Base-by-base conservation (phyloP, 2,888 invertebrate genomes). In the Alsophila aescularia region DNA sequence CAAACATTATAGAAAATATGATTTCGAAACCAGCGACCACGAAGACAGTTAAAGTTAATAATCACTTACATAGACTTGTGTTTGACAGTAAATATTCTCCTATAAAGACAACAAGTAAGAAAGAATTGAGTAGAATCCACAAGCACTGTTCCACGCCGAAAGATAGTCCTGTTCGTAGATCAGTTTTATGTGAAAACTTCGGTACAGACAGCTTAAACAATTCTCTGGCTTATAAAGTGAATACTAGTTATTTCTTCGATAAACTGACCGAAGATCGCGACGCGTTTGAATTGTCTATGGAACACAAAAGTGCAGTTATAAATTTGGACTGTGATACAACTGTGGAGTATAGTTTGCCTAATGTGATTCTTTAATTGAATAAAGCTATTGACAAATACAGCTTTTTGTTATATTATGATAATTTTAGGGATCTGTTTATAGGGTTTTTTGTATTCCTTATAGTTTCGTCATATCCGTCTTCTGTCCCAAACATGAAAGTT, bases 281-380 rank as follows among this genome's bases (percentile, higher is more conserved):
- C 76, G 90, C 92, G 9, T 95, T 95, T 71, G 94, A 95, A 78
- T 87, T 92, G 69, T 92, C 94, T 2, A 75, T 94, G 59, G 89
- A 92, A 64, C 75, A 83, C 45, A 78, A 74, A 52, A 78, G 75
- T 66, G 77, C 72, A 32, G 62, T 73, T 58, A 65, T 75, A 40
- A 60, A 64, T 60, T 65, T 79, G 48, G 83, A 85, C 61, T 77
- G 67, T 66, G 75, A 83, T 64, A 58, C 70, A n/a, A 88, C 85
- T 27, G 70, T 82, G 18, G 84, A 88, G 43, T 85, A 82, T 67
- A 85, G 85, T 70, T 77, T 87, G 56, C 85, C 83, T 39, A 76
- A 84, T 62, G 79, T 87, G 35, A 69, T 69, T 62, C 67, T 86
- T 47, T 85, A 68, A 70, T 41, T 36, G 3, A 36, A 50, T 36